Evolutionary conservation across 2,888 invertebrate genomes (phyloP).

Genomic region (Tetranychus piercei): DNA sequence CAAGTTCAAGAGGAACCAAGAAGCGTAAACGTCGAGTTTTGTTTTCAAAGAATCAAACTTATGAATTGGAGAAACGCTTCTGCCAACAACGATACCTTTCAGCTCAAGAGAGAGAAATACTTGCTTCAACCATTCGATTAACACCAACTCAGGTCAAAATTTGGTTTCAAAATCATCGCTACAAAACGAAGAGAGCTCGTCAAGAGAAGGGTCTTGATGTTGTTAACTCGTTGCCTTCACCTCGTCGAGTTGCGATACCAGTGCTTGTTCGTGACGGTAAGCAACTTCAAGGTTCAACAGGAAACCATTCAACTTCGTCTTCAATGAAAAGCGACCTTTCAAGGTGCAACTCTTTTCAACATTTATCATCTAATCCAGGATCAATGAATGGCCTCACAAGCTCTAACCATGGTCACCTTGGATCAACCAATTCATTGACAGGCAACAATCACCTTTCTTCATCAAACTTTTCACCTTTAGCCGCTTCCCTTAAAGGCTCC

Average conservation of each 20-base stretch:
- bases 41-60: slow-evolving; percentile 93
- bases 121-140: slow-evolving; percentile 82
- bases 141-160: slow-evolving; percentile 98
- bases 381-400: too few relatives aligned
- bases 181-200: slow-evolving; percentile 94
- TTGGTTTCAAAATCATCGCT: slow-evolving; percentile 71
- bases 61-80: slow-evolving; percentile 86
- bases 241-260: slow-evolving; percentile 36
- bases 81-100: slow-evolving; percentile 94
- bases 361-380: background rate
- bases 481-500: background rate
- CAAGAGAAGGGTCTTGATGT: slow-evolving; percentile 68
- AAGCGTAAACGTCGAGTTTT: slow-evolving; percentile 86
- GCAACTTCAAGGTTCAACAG: slow-evolving; percentile 15
- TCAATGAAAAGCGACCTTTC: background rate
- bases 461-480: background rate
- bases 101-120: slow-evolving; percentile 87
- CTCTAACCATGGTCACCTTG: too few relatives aligned
- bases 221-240: slow-evolving; percentile 20
- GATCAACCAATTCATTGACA: too few relatives aligned
- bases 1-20: slow-evolving; percentile 36
- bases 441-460: background rate
- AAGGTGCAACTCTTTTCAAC: background rate
- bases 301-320: background rate
- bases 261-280: slow-evolving; percentile 35